Conservation (phyloP, 2,888 invertebrate genomes). For the Ceratothoa steindachneri region DNA sequence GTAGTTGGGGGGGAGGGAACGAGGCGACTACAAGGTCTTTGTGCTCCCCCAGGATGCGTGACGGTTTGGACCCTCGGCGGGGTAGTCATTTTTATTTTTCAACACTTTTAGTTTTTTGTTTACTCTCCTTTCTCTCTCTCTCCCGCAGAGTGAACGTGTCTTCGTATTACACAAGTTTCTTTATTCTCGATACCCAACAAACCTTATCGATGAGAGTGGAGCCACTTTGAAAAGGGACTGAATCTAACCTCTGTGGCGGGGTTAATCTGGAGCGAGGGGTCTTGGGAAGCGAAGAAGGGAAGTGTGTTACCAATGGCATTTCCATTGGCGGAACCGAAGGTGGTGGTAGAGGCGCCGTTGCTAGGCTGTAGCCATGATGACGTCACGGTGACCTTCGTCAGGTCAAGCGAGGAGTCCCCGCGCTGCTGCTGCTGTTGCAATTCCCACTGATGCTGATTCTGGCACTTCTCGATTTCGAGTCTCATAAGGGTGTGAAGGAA, state of each 20-base stretch:
- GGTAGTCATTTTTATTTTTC: too few relatives aligned
- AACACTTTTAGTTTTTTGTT: too few relatives aligned
- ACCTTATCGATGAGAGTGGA: too few relatives aligned
- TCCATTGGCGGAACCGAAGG: neutral
- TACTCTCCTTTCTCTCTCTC: too few relatives aligned
- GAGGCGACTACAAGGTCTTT: too few relatives aligned
- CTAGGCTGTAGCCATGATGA: neutral
- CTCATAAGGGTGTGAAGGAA: constrained; percentile 96
- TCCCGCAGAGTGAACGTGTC: too few relatives aligned
- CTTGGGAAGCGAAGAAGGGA: constrained; percentile 1
- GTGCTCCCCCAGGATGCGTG: too few relatives aligned
- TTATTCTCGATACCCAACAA: too few relatives aligned
- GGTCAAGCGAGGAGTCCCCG: neutral
- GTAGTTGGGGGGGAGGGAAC: too few relatives aligned
- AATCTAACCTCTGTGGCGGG: neutral
- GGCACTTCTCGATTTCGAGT: constrained; percentile 79
- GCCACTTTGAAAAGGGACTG: too few relatives aligned
- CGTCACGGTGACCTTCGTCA: neutral
- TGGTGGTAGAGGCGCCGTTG: neutral
- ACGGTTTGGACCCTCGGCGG: too few relatives aligned
- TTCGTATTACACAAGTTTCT: too few relatives aligned
- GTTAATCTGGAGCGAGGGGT: neutral
- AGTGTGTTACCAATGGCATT: neutral
- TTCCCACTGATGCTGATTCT: constrained; percentile 51
- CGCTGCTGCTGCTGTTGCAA: constrained; percentile 16